A percentile compares a stretch with the other conserved stretches of the same genome.
Conservation (phyloP, 2,113 vertebrate genomes). For the Trichomycterus rosablanca region DNA sequence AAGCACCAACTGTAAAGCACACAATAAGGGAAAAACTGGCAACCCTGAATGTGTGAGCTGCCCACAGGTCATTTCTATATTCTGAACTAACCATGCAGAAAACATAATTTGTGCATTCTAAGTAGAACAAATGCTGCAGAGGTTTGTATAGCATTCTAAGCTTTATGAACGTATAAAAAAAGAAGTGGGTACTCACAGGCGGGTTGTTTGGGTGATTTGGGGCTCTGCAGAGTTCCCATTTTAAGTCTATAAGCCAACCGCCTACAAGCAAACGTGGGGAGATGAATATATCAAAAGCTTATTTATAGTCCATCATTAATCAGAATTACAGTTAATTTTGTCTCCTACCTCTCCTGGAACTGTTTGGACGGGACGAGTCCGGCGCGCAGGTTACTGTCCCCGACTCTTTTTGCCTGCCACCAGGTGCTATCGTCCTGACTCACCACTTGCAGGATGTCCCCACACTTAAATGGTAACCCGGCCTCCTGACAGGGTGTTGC, state of each 20-base stretch:
- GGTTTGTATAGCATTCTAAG: too few species aligned
- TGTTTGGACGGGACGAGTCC: constrained; percentile 89
- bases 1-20: not conserved
- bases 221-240: constrained; percentile 75
- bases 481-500: constrained; percentile 95
- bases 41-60: too few species aligned
- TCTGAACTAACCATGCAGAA: too few species aligned
- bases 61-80: too few species aligned
- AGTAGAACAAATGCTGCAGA: too few species aligned
- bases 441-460: constrained; percentile 89
- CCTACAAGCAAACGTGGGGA: constrained; percentile 58
- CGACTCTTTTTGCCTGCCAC: constrained; percentile 94
- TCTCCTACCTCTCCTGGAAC: constrained; percentile 88
- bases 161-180: constrained; percentile 1
- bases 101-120: too few species aligned
- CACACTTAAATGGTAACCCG: constrained; percentile 82
- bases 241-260: constrained; percentile 85
- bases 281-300: not conserved
- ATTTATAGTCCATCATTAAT: too few species aligned
- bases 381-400: constrained; percentile 87
- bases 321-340: too few species aligned
- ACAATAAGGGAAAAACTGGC: not conserved
- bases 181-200: constrained; percentile 75
- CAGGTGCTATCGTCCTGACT: constrained; percentile 89
- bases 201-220: constrained; percentile 76